Percentiles rank a stretch among this genome's conserved stretches.
Evolutionary conservation across 2,113 vertebrate genomes (phyloP).

Genomic region (Connochaetes taurinus): DNA sequence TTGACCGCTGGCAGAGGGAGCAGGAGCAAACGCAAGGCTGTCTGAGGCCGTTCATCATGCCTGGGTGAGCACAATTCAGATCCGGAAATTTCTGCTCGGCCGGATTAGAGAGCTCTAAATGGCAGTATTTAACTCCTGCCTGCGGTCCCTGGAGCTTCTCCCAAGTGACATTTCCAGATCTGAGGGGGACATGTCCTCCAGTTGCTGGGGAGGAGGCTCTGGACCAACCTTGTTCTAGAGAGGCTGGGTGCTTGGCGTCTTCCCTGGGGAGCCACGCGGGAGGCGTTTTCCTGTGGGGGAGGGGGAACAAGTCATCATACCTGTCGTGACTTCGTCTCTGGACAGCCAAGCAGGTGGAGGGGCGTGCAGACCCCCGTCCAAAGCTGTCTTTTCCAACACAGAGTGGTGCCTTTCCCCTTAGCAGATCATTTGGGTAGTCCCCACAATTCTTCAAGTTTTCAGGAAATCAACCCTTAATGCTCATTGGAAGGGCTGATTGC

Average conservation of each 20-base stretch:
- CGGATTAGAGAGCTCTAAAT: conserved; percentile 47
- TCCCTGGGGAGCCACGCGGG: background rate
- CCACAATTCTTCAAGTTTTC: background rate
- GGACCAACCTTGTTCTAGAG: background rate
- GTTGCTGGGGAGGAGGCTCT: background rate
- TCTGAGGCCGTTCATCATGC: conserved; percentile 47
- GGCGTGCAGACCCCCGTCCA: background rate
- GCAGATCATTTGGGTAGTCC: background rate
- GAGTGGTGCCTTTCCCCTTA: background rate
- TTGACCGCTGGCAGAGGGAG: background rate
- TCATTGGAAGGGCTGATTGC: background rate
- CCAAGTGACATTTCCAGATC: background rate
- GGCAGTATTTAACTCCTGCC: conserved; percentile 35
- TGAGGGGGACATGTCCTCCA: background rate
- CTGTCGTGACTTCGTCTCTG: background rate
- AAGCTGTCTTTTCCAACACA: background rate
- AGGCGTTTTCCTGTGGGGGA: background rate
- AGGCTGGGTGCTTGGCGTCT: background rate
- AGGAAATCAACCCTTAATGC: background rate
- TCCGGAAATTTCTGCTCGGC: conserved; percentile 66
- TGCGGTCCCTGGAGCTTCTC: conserved; percentile 3
- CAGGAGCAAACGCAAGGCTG: conserved; percentile 21
- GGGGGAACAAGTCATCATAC: no score
- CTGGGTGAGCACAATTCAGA: conserved; percentile 46
- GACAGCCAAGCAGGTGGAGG: background rate